A percentile compares a stretch with the other conserved stretches of the same genome.
phyloP scores from a whole-genome alignment of 2,113 vertebrate genomes.

The Aleadryas rufinucha region DNA sequence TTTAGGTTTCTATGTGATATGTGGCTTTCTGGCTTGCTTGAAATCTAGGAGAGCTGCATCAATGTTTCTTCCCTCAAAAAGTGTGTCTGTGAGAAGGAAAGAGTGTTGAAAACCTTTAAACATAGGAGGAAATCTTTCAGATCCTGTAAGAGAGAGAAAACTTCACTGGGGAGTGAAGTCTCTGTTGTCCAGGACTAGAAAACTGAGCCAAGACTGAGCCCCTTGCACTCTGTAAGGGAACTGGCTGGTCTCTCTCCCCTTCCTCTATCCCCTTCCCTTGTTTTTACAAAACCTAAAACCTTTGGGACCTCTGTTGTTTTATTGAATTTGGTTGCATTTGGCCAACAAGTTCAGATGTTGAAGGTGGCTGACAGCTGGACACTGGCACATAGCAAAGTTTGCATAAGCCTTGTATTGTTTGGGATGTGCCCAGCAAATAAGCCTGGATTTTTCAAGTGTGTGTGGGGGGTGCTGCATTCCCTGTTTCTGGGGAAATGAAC shows the following conservation, averaged over 20 bases:
- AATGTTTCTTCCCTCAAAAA: background rate
- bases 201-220: background rate
- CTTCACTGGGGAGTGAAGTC: rapidly evolving
- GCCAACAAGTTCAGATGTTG: background rate
- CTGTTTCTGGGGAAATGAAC: background rate
- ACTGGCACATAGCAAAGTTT: background rate
- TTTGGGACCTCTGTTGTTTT: background rate
- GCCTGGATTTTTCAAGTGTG: background rate
- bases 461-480: background rate
- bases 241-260: background rate
- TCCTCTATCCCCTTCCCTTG: background rate
- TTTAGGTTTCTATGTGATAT: background rate
- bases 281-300: background rate
- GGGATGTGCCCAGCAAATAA: background rate
- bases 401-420: background rate
- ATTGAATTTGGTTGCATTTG: background rate
- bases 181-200: background rate
- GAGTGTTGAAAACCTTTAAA: background rate
- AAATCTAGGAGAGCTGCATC: background rate
- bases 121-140: background rate
- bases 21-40: background rate
- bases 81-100: background rate
- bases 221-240: too few relatives aligned
- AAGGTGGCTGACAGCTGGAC: background rate
- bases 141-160: background rate